Conservation (phyloP, 2,113 vertebrate genomes). For the Chlorodrepanis virens region DNA sequence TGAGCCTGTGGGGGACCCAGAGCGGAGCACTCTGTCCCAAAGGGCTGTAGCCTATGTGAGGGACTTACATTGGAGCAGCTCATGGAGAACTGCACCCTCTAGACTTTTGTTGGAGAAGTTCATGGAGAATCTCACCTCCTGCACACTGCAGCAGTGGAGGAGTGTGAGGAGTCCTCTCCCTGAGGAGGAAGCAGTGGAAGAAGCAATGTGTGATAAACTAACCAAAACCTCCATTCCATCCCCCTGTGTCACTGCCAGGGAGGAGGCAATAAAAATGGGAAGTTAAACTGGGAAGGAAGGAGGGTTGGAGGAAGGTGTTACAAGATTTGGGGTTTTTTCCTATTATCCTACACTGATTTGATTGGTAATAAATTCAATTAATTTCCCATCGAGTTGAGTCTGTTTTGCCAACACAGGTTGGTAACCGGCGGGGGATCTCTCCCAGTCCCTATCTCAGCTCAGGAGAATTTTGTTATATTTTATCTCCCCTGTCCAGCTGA, state of each 20-base stretch:
- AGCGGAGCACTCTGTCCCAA: neutral
- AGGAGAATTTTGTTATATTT: neutral
- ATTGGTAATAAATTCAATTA: neutral
- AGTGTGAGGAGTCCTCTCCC: neutral
- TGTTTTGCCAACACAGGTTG: neutral
- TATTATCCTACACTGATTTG: neutral
- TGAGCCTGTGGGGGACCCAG: neutral
- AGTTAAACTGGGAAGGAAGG: neutral
- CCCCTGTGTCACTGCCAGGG: accelerated
- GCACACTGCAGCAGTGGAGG: neutral
- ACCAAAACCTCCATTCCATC: neutral
- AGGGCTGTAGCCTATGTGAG: neutral
- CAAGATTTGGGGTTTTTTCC: neutral
- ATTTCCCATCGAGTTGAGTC: neutral
- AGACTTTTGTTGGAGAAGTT: neutral
- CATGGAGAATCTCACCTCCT: too few relatives aligned
- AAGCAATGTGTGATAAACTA: neutral
- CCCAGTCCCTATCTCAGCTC: neutral
- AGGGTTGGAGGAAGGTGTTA: neutral
- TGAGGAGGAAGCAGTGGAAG: neutral
- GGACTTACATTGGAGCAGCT: neutral
- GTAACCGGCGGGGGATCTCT: neutral
- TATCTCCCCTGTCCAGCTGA: neutral
- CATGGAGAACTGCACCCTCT: neutral
- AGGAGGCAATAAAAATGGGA: neutral